A percentile compares a stretch with the other conserved stretches of the same genome.
Conservation (phyloP, 2,888 invertebrate genomes). For the Lottia gigantea region DNA sequence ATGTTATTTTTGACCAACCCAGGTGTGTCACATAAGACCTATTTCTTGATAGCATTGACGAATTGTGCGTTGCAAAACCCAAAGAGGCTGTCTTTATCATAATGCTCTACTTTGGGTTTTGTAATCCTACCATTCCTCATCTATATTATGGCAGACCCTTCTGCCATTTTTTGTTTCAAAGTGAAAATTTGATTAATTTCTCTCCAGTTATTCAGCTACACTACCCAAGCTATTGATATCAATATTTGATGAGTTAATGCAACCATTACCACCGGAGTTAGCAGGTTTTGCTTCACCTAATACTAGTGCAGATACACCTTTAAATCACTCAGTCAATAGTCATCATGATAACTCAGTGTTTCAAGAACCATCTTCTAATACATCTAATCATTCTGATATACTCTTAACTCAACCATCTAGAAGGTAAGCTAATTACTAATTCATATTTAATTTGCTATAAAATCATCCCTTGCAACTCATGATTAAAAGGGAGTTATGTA, state of each 20-base stretch:
- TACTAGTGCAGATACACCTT: slow-evolving; percentile 24
- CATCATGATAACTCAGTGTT: slow-evolving; percentile 5
- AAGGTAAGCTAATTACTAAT: not conserved
- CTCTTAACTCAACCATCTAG: not conserved
- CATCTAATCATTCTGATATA: slow-evolving; percentile 10
- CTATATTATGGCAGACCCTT: too few relatives aligned
- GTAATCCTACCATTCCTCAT: too few relatives aligned
- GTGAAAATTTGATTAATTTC: slow-evolving; percentile 9
- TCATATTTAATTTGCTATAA: too few relatives aligned
- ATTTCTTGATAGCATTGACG: too few relatives aligned
- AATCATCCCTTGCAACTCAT: too few relatives aligned
- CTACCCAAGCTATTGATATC: slow-evolving; percentile 47
- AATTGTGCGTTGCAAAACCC: too few relatives aligned
- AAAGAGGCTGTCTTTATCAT: too few relatives aligned
- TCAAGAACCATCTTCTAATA: not conserved
- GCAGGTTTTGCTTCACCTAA: slow-evolving; percentile 46
- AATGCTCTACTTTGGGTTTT: too few relatives aligned
- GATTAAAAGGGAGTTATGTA: too few relatives aligned
- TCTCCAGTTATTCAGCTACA: slow-evolving; percentile 45
- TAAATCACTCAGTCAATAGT: not conserved
- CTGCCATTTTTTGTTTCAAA: too few relatives aligned
- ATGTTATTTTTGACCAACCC: too few relatives aligned
- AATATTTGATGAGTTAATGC: slow-evolving; percentile 59
- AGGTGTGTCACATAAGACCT: not conserved
- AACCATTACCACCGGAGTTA: slow-evolving; percentile 51